Evolutionary conservation across 2,888 invertebrate species (phyloP).

Genomic region (Netelia melanura): DNA sequence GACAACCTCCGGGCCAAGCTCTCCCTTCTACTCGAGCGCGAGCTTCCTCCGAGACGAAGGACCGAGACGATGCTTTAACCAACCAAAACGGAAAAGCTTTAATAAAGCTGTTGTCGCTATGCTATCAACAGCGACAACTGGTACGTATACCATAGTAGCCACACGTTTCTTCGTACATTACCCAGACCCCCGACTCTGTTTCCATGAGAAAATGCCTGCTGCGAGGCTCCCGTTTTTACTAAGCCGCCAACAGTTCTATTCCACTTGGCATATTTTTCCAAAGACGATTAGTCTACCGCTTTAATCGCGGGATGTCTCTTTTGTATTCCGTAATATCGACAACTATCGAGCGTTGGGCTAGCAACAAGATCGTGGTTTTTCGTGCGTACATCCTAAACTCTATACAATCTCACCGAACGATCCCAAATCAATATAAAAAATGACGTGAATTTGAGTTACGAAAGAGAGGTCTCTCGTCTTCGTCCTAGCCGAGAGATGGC

Average conservation of each 20-base stretch:
- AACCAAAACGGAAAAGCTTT: conserved; percentile 65
- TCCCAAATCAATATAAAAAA: conserved; percentile 55
- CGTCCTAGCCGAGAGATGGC: conserved; percentile 16
- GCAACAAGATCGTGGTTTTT: background rate
- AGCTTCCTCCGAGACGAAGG: conserved; percentile 43
- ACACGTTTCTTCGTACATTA: conserved; percentile 52
- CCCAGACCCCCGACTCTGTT: conserved; percentile 51
- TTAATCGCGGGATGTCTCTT: background rate
- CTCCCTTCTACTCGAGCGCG: conserved; percentile 21
- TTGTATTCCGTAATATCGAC: conserved; percentile 4
- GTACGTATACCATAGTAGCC: conserved; percentile 30
- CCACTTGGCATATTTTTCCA: background rate
- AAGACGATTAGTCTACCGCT: background rate
- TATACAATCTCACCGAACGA: background rate
- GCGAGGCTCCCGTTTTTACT: conserved; percentile 42
- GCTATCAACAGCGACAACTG: conserved; percentile 39
- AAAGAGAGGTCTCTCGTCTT: conserved; percentile 37
- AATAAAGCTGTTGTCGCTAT: conserved; percentile 53
- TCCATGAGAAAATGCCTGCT: conserved; percentile 24
- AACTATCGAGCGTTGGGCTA: conserved; percentile 16
- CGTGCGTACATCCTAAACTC: background rate
- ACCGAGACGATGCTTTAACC: conserved; percentile 63
- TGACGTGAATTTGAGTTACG: conserved; percentile 46
- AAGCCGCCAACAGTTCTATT: conserved; percentile 24
- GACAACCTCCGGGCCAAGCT: background rate